These are phyloP conservation scores for Vanacampus margaritifer DNA, from an alignment of 2,113 vertebrate species.

Conservation along the genomic window DNA sequence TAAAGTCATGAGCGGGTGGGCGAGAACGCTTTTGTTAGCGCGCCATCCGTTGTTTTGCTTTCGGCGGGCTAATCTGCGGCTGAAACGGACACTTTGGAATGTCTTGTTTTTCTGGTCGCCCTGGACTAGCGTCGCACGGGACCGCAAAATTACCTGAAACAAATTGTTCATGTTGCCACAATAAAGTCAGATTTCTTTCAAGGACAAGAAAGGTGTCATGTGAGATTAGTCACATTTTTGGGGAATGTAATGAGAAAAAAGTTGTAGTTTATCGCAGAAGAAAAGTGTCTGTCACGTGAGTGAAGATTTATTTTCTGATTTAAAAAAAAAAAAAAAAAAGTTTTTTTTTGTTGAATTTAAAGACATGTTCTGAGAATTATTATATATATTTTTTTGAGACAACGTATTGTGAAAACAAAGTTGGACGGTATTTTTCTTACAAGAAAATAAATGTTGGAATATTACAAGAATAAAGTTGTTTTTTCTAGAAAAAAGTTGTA, in stretches of 20 bases:
- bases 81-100: slow-evolving; percentile 2
- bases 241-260: too few species aligned
- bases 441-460: too few species aligned
- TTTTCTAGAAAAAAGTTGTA: too few species aligned
- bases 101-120: neutral
- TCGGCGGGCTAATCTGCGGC: neutral
- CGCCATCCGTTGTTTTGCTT: neutral
- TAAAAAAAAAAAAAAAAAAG: too few species aligned
- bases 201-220: neutral
- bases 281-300: too few species aligned
- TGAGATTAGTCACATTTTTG: neutral
- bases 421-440: too few species aligned
- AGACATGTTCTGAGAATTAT: too few species aligned
- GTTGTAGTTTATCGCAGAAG: neutral
- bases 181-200: neutral
- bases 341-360: too few species aligned
- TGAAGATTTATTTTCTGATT: too few species aligned
- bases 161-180: neutral
- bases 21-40: slow-evolving; percentile 1
- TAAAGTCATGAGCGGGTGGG: neutral
- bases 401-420: too few species aligned
- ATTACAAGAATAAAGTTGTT: too few species aligned
- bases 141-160: neutral
- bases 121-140: neutral
- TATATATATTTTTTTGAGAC: too few species aligned